Evolutionary conservation across 1,140 invertebrate genomes (phyloP).

Genomic region (Drosophila tsacasi): DNA sequence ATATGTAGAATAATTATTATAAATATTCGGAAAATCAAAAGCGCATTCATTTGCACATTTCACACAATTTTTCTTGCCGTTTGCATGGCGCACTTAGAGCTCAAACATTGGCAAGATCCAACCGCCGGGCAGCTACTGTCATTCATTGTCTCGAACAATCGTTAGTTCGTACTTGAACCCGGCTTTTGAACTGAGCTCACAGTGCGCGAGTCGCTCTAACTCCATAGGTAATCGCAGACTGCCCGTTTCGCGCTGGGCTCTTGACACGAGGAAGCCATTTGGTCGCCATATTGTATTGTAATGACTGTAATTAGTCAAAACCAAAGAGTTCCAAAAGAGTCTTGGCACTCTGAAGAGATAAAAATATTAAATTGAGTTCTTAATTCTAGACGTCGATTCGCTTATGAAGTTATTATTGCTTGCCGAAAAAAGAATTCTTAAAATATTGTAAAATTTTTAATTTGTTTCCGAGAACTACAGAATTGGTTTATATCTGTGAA

Average conservation of each 20-base stretch:
- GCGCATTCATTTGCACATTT: conserved; percentile 39
- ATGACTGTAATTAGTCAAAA: conserved; percentile 49
- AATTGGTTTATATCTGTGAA: no score
- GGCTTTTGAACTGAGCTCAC: conserved; percentile 45
- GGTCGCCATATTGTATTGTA: conserved; percentile 48
- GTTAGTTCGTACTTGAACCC: conserved; percentile 52
- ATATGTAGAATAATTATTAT: conserved; percentile 34
- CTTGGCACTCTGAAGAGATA: not conserved
- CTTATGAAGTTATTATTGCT: not conserved
- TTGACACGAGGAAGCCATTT: conserved; percentile 52
- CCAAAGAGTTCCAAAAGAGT: conserved; percentile 4
- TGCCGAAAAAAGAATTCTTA: no score
- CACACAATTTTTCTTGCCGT: conserved; percentile 24
- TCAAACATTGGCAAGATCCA: conserved; percentile 28
- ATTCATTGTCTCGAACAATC: conserved; percentile 44
- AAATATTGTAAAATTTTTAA: no score
- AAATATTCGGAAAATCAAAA: conserved; percentile 31
- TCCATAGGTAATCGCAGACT: conserved; percentile 42
- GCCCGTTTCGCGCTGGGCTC: conserved; percentile 30
- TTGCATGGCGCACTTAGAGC: conserved; percentile 15
- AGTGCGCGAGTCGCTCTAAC: conserved; percentile 33
- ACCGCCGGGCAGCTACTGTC: conserved; percentile 28
- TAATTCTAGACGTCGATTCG: not conserved
- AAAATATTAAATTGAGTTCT: not conserved
- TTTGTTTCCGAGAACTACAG: no score